Conservation (phyloP, 2,797 vertebrate species). For the Cossypha caffra region DNA sequence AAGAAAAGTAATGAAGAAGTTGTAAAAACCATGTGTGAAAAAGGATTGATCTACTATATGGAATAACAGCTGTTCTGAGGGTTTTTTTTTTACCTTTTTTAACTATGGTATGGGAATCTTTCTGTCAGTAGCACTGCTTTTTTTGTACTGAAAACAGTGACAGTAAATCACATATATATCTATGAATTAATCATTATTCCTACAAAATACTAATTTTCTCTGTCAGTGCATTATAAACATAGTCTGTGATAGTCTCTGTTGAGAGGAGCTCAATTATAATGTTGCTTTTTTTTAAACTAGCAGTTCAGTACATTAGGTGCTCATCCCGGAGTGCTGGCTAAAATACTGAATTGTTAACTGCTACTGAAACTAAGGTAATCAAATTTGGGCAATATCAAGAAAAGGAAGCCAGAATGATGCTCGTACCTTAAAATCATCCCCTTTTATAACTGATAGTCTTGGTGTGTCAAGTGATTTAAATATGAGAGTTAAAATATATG, state of each 20-base stretch:
- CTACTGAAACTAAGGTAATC: not conserved
- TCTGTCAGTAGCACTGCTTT: not conserved
- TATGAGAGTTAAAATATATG: not conserved
- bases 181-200: not conserved
- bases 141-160: not conserved
- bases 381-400: not conserved
- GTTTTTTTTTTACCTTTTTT: not conserved
- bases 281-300: not conserved
- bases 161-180: not conserved
- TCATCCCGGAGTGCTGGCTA: not conserved
- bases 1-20: not conserved
- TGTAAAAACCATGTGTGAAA: not conserved
- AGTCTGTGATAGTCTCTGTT: not conserved
- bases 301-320: not conserved
- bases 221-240: not conserved
- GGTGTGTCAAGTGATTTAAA: not conserved
- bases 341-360: rapidly evolving
- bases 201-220: not conserved
- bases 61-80: not conserved
- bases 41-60: not conserved
- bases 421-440: not conserved
- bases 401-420: not conserved
- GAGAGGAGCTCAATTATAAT: not conserved
- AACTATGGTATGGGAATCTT: not conserved
- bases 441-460: not conserved